Conservation (phyloP, 2,888 invertebrate genomes). For the Ariolimax columbianus region DNA sequence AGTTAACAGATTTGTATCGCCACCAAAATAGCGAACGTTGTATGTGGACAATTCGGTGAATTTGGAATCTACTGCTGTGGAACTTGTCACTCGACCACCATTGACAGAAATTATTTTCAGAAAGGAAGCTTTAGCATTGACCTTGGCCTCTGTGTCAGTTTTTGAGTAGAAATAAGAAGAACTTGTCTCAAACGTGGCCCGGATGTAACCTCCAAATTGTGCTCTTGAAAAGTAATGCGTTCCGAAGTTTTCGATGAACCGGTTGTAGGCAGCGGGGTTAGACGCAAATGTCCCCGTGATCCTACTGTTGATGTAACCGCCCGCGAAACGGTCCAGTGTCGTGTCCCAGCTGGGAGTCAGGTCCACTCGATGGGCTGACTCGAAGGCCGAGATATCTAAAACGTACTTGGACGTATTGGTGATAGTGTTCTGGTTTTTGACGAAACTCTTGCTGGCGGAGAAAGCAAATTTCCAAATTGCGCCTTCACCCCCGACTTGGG, state of each 20-base stretch:
- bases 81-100: slow-evolving; percentile 32
- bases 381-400: slow-evolving; percentile 38
- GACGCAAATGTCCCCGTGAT: slow-evolving; percentile 33
- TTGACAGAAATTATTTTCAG: slow-evolving; percentile 43
- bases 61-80: slow-evolving; percentile 30
- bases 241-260: slow-evolving; percentile 50
- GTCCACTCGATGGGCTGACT: slow-evolving; percentile 39
- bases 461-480: slow-evolving; percentile 50
- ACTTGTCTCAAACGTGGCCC: slow-evolving; percentile 37
- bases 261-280: slow-evolving; percentile 32
- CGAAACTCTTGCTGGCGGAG: slow-evolving; percentile 52
- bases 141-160: slow-evolving; percentile 31
- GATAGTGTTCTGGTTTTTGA: slow-evolving; percentile 47
- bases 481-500: slow-evolving; percentile 27
- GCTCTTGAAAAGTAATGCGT: slow-evolving; percentile 50
- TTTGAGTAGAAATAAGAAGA: slow-evolving; percentile 38
- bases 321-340: slow-evolving; percentile 30
- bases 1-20: slow-evolving; percentile 50
- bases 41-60: slow-evolving; percentile 32
- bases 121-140: slow-evolving; percentile 51
- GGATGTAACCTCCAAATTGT: slow-evolving; percentile 53
- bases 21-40: slow-evolving; percentile 51
- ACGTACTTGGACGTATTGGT: slow-evolving; percentile 50
- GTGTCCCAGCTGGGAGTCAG: slow-evolving; percentile 40
- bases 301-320: slow-evolving; percentile 14